Percentiles rank a stretch among this genome's conserved stretches.
These are phyloP conservation scores for Cricetomys ansorgei DNA, from an alignment of 2,113 vertebrate genomes.

Conservation along the genomic window DNA sequence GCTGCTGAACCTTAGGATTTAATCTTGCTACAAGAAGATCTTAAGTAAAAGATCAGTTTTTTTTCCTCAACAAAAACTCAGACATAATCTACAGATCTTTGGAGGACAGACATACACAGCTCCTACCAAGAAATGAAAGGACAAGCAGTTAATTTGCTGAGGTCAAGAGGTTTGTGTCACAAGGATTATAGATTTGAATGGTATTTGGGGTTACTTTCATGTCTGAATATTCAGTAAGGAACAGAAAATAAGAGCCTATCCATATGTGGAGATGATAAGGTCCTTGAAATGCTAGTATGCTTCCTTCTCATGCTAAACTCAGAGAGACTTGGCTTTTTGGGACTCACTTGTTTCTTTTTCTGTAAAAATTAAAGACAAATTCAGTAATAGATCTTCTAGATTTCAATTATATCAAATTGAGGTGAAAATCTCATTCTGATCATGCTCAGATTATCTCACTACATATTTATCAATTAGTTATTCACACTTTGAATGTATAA, in stretches of 20 bases:
- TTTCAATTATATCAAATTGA: background rate
- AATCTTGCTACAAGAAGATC: background rate
- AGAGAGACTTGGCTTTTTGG: background rate
- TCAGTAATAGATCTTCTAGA: background rate
- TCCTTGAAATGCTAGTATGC: background rate
- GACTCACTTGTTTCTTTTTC: background rate
- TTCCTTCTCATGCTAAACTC: background rate
- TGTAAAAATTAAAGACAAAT: background rate
- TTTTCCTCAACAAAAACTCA: conserved; percentile 18
- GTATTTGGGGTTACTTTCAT: background rate
- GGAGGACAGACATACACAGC: background rate
- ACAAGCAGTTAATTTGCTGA: background rate
- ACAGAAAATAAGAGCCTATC: background rate
- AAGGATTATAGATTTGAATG: background rate
- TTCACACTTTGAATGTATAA: background rate
- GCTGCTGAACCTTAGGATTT: background rate
- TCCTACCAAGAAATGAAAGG: background rate
- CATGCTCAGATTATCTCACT: background rate
- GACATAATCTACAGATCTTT: background rate
- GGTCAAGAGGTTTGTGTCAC: background rate
- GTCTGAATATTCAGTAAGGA: background rate
- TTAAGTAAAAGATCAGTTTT: conserved; percentile 36
- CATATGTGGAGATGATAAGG: background rate
- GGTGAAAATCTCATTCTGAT: background rate
- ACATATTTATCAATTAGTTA: background rate